phyloP scores from a whole-genome alignment of 2,113 vertebrate species.

The human region DNA sequence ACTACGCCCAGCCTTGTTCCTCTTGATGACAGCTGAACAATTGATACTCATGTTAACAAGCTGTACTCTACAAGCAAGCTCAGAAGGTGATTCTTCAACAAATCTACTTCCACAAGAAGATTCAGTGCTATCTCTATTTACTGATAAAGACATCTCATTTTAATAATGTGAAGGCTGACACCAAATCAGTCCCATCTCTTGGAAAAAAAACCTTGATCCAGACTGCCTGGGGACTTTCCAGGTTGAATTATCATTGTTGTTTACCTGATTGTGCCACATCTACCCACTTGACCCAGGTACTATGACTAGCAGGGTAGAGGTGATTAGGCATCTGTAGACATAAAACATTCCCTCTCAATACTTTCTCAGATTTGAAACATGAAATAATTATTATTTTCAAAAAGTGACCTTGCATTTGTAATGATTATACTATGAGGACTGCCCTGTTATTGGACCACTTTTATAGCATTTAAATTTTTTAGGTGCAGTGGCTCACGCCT shows the following conservation, averaged over 20 bases:
- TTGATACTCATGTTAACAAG: neutral
- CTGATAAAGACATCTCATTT: neutral
- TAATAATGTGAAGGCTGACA: neutral
- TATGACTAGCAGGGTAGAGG: neutral
- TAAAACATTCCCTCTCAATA: neutral
- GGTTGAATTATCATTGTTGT: neutral
- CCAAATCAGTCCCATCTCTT: neutral
- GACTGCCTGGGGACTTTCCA: neutral
- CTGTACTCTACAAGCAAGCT: neutral
- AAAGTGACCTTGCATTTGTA: neutral
- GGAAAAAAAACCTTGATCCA: neutral
- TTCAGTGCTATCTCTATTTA: neutral
- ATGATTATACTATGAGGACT: neutral
- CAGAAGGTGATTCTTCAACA: neutral
- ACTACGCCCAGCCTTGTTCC: neutral
- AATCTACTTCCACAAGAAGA: neutral
- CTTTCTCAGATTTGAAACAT: neutral
- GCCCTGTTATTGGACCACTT: neutral
- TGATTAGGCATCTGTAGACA: neutral
- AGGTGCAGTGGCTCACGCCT: too few species aligned
- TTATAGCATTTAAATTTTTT: neutral
- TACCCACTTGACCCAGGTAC: neutral
- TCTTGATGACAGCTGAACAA: neutral
- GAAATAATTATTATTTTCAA: neutral
- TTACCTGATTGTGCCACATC: neutral